A percentile compares a stretch with the other conserved stretches of the same genome.
These are phyloP conservation scores for Gymnopithys bicolor DNA, from an alignment of 2,797 vertebrate genomes.

Conservation along the genomic window DNA sequence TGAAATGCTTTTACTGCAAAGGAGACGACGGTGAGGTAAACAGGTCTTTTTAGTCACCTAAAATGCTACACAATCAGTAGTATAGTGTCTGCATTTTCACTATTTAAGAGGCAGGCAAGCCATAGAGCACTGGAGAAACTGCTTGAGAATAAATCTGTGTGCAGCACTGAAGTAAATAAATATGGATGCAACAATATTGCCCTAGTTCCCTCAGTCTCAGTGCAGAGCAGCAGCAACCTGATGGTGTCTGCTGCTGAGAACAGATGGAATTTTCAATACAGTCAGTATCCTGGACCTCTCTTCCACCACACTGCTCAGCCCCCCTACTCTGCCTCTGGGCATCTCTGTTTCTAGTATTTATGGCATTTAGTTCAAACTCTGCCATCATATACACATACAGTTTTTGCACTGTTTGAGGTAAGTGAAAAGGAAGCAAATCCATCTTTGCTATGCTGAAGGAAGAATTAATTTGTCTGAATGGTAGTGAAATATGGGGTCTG, in stretches of 20 bases:
- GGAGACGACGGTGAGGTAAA: not conserved
- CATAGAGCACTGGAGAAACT: not conserved
- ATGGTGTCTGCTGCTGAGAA: conserved; percentile 1
- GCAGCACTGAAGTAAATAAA: not conserved
- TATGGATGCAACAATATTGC: not conserved
- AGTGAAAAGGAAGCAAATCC: not conserved
- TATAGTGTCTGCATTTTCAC: not conserved
- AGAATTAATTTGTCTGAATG: conserved; percentile 12
- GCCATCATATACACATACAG: not conserved
- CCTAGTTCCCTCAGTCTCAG: not conserved
- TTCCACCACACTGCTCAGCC: not conserved
- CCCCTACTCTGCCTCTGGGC: not conserved
- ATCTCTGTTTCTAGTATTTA: not conserved
- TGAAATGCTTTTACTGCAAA: conserved; percentile 72
- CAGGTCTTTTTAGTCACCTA: not conserved
- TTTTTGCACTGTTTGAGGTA: not conserved
- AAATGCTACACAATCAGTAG: not conserved
- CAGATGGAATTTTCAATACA: conserved; percentile 45
- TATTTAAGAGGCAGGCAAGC: not conserved
- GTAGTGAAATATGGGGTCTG: not conserved
- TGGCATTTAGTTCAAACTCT: not conserved
- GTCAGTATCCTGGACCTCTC: not conserved
- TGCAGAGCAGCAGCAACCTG: not conserved
- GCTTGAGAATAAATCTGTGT: not conserved
- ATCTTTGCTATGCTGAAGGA: not conserved